Percentiles rank a stretch among this genome's conserved stretches.
phyloP scores from a whole-genome alignment of 1,140 invertebrate species.

The Eufriesea mexicana region DNA sequence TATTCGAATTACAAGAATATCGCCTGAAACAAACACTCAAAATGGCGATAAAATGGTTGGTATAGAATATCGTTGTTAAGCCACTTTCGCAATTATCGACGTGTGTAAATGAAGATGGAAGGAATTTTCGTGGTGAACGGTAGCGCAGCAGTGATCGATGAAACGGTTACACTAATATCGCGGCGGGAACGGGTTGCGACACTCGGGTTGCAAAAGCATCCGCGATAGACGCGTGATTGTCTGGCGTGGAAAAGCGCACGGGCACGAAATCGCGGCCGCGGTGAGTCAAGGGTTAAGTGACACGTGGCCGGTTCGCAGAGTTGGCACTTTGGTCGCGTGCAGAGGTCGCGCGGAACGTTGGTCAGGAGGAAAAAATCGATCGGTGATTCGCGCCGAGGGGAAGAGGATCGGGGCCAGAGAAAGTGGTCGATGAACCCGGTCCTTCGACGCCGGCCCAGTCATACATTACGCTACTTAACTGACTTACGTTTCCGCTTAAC shows the following conservation, averaged over 20 bases:
- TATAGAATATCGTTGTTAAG: too few species aligned
- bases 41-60: too few species aligned
- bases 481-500: conserved; percentile 57
- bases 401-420: conserved; percentile 72
- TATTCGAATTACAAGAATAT: too few species aligned
- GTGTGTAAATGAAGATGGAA: too few species aligned
- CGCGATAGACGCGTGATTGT: conserved; percentile 25
- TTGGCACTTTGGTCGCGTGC: neutral
- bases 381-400: neutral
- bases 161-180: too few species aligned
- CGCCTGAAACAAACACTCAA: too few species aligned
- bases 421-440: conserved; percentile 75
- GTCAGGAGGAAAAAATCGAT: conserved; percentile 18
- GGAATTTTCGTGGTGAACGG: too few species aligned
- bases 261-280: conserved; percentile 17
- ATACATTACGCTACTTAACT: conserved; percentile 67
- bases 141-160: too few species aligned
- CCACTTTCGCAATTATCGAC: too few species aligned
- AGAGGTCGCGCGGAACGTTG: neutral
- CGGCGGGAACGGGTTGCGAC: neutral
- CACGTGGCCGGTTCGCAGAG: neutral
- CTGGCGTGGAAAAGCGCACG: neutral
- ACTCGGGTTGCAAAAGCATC: conserved; percentile 14
- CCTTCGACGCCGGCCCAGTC: conserved; percentile 48
- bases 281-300: conserved; percentile 41